phyloP scores from a whole-genome alignment of 64 coral and sea anemone species.

The Anthopleura sola region DNA sequence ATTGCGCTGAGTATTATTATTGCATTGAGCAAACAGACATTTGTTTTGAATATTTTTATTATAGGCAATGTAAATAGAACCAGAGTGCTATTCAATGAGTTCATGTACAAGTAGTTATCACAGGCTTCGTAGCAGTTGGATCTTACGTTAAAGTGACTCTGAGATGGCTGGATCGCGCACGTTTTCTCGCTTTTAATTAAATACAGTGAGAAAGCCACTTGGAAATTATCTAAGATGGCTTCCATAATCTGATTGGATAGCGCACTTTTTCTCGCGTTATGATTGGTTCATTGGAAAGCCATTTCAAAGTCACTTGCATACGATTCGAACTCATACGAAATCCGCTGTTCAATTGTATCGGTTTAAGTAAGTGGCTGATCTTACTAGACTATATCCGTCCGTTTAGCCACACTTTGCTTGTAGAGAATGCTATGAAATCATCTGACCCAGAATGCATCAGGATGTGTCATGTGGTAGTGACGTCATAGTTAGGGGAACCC shows the following conservation, averaged over 20 bases:
- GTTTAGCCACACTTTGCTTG: neutral
- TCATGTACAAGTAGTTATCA: neutral
- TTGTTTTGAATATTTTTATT: slow-evolving; percentile 13
- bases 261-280: neutral
- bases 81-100: neutral
- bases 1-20: slow-evolving; percentile 1
- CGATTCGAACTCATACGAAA: neutral
- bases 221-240: neutral
- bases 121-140: neutral
- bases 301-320: neutral
- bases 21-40: neutral
- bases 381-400: neutral
- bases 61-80: neutral
- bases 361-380: neutral
- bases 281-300: neutral
- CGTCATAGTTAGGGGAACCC: neutral
- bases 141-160: neutral
- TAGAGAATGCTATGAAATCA: neutral
- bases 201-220: no score
- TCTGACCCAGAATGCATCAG: neutral
- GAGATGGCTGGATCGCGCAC: neutral
- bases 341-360: neutral
- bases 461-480: neutral
- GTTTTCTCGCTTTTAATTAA: no score
- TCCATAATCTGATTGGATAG: neutral